phyloP scores from a whole-genome alignment of 2,113 vertebrate genomes.

The Sciurus niger region DNA sequence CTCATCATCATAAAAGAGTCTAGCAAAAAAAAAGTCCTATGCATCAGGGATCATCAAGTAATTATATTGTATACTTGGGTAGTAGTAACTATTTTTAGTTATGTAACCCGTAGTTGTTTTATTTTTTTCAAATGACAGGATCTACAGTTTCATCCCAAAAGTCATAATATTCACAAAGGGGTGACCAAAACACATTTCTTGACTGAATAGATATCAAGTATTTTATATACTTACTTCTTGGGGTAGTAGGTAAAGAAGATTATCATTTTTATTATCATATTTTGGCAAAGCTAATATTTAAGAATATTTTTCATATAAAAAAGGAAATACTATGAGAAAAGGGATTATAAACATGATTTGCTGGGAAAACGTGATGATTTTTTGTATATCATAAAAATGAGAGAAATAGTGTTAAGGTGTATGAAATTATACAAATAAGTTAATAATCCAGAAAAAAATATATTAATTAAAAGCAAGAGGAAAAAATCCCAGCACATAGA shows the following conservation, averaged over 20 bases:
- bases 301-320: neutral
- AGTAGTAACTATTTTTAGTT: neutral
- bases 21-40: neutral
- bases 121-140: neutral
- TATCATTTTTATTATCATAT: neutral
- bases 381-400: neutral
- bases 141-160: neutral
- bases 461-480: neutral
- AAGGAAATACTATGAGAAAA: neutral
- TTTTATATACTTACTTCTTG: neutral
- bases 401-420: neutral
- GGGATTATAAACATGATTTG: neutral
- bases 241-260: neutral
- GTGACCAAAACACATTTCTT: neutral
- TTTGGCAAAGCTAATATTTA: neutral
- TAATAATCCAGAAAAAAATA: neutral
- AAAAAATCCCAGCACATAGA: accelerated
- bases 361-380: neutral
- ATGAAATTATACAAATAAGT: neutral
- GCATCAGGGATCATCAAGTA: neutral
- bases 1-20: neutral
- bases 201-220: neutral
- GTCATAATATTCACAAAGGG: neutral
- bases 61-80: neutral
- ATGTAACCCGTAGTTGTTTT: neutral